Base-by-base conservation (phyloP, 2,797 vertebrate genomes). In the Chaetophractus vellerosus region DNA sequence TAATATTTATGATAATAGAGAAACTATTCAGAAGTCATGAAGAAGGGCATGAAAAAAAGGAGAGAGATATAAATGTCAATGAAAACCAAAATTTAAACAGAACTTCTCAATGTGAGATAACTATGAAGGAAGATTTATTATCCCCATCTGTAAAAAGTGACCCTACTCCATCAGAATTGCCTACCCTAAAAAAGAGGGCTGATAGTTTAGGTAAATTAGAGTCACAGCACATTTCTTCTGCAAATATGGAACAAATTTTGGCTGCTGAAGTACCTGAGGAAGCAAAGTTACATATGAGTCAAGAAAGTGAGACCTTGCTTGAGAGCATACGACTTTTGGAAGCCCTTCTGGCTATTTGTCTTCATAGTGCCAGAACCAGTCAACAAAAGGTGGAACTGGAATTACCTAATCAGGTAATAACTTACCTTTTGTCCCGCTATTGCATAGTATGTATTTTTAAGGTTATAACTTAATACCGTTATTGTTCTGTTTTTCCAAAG, bases 271-370 rank as follows among this genome's bases (percentile, higher is more conserved):
- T 63, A 92, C 55, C 88, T 57, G 75, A 96, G 88, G 91, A 94
- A 41, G 31, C 92, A 36, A 95, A 96, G 85, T 18, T 66, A 41
- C 83, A n/a, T 63, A 18, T 28, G 96, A 98, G 93, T 98, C 97
- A 88, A 90, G 99, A 99, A 93, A 98, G 98, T 69, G 99, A 99
- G 97, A 99, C 99, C 98, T 98, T 99, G 0, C 97, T 99, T 74
- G 99, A 99, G 52, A 98, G 99, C 93, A 99, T 99, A 87, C 99
- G 99, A 71, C 99, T 99, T 48, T 98, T 99, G 63, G 99, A 99
- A 98, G 99, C 99, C 48, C 98, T 99, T 90, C 97, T 99, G 96
- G 98, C 99, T 7, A 99, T 99, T 97, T 99, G 99, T 98, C 99
- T 99, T 6, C 99, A 99, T 94, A 99, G 99, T 66, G 98, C 98